phyloP scores from a whole-genome alignment of 2,797 vertebrate species.

The Benthosema pterotum region DNA sequence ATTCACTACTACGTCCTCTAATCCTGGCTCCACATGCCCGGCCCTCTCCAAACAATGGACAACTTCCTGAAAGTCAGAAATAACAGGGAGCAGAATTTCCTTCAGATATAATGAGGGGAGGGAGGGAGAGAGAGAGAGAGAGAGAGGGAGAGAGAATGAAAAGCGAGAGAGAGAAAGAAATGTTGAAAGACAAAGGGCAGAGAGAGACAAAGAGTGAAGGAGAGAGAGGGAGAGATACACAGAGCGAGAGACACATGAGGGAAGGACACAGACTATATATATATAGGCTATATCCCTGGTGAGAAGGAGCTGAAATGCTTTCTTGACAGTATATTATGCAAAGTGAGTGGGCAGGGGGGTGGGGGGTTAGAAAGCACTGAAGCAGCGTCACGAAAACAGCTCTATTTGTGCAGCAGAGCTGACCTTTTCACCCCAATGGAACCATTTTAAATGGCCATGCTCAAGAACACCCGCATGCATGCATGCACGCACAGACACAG shows the following conservation, averaged over 20 bases:
- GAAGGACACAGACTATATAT: slow-evolving; percentile 3
- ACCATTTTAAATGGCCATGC: slow-evolving; percentile 15
- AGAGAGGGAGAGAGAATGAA: neutral
- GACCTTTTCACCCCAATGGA: slow-evolving; percentile 36
- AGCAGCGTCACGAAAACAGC: too few relatives aligned
- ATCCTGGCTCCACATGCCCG: slow-evolving; percentile 31
- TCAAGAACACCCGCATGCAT: neutral
- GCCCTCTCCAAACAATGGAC: slow-evolving; percentile 66
- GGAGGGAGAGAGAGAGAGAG: neutral
- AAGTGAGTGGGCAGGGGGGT: too few relatives aligned
- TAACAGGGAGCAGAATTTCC: slow-evolving; percentile 69
- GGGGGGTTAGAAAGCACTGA: too few relatives aligned
- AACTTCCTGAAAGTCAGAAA: slow-evolving; percentile 75
- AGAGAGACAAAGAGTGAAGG: neutral
- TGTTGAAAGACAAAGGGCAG: neutral
- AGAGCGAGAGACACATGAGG: neutral
- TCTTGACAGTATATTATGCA: too few relatives aligned
- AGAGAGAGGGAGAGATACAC: neutral
- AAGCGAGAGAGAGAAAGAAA: neutral
- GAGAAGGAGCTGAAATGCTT: too few relatives aligned
- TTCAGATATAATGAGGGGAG: slow-evolving; percentile 30
- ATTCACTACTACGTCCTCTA: too few relatives aligned
- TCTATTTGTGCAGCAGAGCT: neutral
- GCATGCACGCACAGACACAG: slow-evolving; percentile 5
- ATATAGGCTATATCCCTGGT: slow-evolving; percentile 3